Percentiles rank a stretch among this genome's conserved stretches.
These are phyloP conservation scores for Delichon dasypus DNA, from an alignment of 2,797 vertebrate genomes.

Conservation along the genomic window DNA sequence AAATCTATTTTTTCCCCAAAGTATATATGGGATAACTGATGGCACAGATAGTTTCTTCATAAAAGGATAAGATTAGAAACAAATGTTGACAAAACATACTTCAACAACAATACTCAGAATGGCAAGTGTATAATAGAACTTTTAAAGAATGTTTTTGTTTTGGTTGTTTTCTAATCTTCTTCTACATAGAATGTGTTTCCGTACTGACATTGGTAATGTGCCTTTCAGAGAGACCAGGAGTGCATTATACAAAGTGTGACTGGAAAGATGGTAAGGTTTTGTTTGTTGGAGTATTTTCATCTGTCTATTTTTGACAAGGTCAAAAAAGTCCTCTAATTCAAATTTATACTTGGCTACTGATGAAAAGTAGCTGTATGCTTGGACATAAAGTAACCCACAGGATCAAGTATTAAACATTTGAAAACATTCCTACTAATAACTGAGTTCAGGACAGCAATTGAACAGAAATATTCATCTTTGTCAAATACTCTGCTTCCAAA, in stretches of 20 bases:
- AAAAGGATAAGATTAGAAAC: neutral
- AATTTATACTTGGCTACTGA: neutral
- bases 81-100: neutral
- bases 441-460: neutral
- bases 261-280: neutral
- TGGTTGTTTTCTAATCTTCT: neutral
- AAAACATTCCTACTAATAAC: neutral
- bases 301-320: slow-evolving; percentile 4
- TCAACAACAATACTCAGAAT: neutral
- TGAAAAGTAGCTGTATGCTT: neutral
- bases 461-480: neutral
- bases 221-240: neutral
- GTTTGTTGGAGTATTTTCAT: neutral
- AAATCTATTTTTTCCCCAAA: neutral
- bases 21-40: neutral
- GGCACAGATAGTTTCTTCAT: neutral
- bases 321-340: neutral
- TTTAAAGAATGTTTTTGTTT: neutral
- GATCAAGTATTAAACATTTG: neutral
- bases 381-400: neutral
- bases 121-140: neutral
- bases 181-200: neutral
- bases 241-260: neutral
- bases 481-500: neutral
- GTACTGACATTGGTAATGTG: neutral